Evolutionary conservation across 2,113 vertebrate genomes (phyloP), one percentile per base, ranked within the genome.

Genomic region (Synchiropus splendidus): DNA sequence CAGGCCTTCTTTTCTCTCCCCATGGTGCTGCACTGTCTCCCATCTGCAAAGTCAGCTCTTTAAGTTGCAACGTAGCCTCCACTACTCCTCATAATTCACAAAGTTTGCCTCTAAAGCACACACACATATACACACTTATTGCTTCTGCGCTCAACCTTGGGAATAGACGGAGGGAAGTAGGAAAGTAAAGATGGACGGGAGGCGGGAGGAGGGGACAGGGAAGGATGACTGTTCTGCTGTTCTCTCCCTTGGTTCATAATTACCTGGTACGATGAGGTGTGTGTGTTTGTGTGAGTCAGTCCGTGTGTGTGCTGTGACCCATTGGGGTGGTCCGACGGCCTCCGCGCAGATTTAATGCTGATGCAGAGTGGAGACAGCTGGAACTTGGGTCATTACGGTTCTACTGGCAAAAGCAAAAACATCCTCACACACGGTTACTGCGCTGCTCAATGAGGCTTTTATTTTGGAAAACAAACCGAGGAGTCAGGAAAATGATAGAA

Each of bases 291-390:
- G 31, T 42, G 48, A 38, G 50, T 60, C 36, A 54, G 45, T 56
- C 46, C 49, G 31, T 47, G 35, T 44, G 54, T 48, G 38, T 16
- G 1, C 17, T 60, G 48, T 17, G 39, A 56, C 54, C 61, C 61
- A 42, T 61, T 63, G 65, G 61, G 76, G 70, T 72, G 72, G 72
- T 78, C 67, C 44, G 61, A 63, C 50, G 54, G 57, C 42, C 50
- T 64, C 43, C 63, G 58, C 59, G 64, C 54, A 68, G 58, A 72
- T 70, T 53, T 76, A 72, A 77, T 62, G 74, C 76, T 74, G 72
- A 68, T 68, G 50, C 61, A 78, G 70, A 71, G 76, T 69, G 72
- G 58, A 78, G 66, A 69, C 66, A 79, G 67, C 76, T 77, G 75
- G 67, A 76, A 17, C 79, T 72, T 31, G 4, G 74, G 74, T 76